These are phyloP conservation scores for Entomobrya proxima DNA, from an alignment of 2,888 invertebrate species.

Conservation along the genomic window DNA sequence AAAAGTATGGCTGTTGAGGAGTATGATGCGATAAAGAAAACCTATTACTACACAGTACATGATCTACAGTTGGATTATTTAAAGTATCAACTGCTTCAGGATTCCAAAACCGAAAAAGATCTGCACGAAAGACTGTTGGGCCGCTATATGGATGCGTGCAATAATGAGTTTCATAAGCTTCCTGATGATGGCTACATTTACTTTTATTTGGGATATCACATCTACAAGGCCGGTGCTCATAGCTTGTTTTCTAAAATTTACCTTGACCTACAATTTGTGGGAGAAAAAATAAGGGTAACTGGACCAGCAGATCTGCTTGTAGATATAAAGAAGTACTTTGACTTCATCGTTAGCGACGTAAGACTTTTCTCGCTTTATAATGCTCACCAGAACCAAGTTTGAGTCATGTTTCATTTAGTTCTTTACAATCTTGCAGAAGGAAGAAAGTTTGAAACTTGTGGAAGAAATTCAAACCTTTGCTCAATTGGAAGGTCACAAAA, in stretches of 20 bases:
- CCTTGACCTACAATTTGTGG: constrained; percentile 84
- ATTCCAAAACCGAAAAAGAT: constrained; percentile 43
- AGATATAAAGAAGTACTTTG: constrained; percentile 83
- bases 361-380: constrained; percentile 67
- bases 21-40: constrained; percentile 81
- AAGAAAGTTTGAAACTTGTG: constrained; percentile 78
- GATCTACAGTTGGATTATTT: constrained; percentile 83
- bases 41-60: constrained; percentile 85
- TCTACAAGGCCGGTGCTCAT: constrained; percentile 79
- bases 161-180: constrained; percentile 80
- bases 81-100: constrained; percentile 76
- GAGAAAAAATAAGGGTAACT: constrained; percentile 83
- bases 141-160: constrained; percentile 80
- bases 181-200: constrained; percentile 86
- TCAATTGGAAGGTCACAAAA: constrained; percentile 81
- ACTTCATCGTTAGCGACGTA: constrained; percentile 80
- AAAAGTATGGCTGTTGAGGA: constrained; percentile 84
- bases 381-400: background rate
- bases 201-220: constrained; percentile 85
- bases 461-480: constrained; percentile 82
- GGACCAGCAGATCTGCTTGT: constrained; percentile 84
- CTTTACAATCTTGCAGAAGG: constrained; percentile 77
- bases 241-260: constrained; percentile 81
- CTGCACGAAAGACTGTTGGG: constrained; percentile 81
- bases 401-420: background rate